Conservation (phyloP, 2,888 invertebrate genomes). For the Eupithecia dodoneata region DNA sequence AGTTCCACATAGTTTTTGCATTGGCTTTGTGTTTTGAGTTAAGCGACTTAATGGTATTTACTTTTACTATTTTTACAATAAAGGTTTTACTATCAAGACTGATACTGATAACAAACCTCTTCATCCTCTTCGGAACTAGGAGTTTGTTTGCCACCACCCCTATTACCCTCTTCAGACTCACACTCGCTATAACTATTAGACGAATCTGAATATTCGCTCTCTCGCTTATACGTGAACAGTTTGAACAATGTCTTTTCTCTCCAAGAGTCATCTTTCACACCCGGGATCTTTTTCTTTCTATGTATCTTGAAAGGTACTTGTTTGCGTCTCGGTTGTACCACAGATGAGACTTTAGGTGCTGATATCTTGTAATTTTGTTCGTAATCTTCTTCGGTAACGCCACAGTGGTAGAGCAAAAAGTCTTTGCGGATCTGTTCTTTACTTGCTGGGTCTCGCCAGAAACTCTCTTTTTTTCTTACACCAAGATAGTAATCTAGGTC, state of each 20-base stretch:
- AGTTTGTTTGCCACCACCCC: slow-evolving; percentile 29
- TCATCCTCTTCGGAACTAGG: slow-evolving; percentile 31
- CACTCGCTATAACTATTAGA: slow-evolving; percentile 80
- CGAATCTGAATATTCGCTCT: slow-evolving; percentile 68
- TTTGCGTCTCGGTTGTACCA: slow-evolving; percentile 64
- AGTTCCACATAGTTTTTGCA: not conserved
- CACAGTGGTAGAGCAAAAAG: slow-evolving; percentile 75
- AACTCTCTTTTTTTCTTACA: slow-evolving; percentile 70
- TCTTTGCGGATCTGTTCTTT: slow-evolving; percentile 77
- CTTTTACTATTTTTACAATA: not conserved
- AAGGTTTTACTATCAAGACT: not conserved
- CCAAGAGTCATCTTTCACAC: slow-evolving; percentile 70
- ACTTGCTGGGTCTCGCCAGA: slow-evolving; percentile 73
- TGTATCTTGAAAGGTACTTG: slow-evolving; percentile 80
- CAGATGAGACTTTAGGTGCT: slow-evolving; percentile 54
- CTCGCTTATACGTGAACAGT: slow-evolving; percentile 67
- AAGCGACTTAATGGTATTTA: not conserved
- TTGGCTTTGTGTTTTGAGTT: not conserved
- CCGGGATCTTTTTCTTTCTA: slow-evolving; percentile 61
- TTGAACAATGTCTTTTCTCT: slow-evolving; percentile 74
- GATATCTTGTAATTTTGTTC: slow-evolving; percentile 63
- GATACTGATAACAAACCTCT: slow-evolving; percentile 24
- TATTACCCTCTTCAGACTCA: slow-evolving; percentile 61
- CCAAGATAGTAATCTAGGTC: slow-evolving; percentile 78
- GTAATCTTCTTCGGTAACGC: slow-evolving; percentile 74